Evolutionary conservation across 2,888 invertebrate genomes (phyloP), one percentile per base, ranked within the genome.

Genomic region (Pachliopta kotzebuea): DNA sequence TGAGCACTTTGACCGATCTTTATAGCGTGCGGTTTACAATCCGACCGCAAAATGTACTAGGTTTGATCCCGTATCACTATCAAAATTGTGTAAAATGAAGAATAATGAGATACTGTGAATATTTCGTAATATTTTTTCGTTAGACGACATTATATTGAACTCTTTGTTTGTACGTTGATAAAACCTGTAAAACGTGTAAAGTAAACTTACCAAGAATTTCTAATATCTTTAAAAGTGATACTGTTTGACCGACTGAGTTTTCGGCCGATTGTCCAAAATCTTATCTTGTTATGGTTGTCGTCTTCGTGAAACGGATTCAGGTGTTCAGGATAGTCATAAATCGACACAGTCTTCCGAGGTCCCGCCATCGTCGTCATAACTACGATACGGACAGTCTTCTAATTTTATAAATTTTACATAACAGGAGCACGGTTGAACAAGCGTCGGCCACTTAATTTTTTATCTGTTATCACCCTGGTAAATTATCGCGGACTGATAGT

Each of bases 271-370:
- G 92, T 92, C 94, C 93, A 94, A 80, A 94, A 94, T 62, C 93
- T 82, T 68, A 94, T 88, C 74, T 93, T 93, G 75, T 92, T 93
- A 76, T 94, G 94, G 78, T 94, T 93, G 70, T 93, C 93, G 62
- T 94, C 94, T 73, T 95, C 95, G 70, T 93, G 93, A 81, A 96
- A 96, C 24, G 96, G 96, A 85, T 96, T 96, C 69, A 96, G 88
- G 80, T 95, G 95, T 77, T 95, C 95, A 56, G 96, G 96, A 82
- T 96, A 96, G 81, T 95, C 94, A 79, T 94, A 92, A 73, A 94
- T 93, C 58, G 94, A 94, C 70, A 90, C 72, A 50, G 90, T 83
- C 80, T 93, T 92, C 72, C 93, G 89, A 63, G 88, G 77, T 70
- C 79, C 83, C 69, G 90, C 85, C 83, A 84, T 83, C 66, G 86